Conservation (phyloP, 2,888 invertebrate genomes). For the Sycophila texana region DNA sequence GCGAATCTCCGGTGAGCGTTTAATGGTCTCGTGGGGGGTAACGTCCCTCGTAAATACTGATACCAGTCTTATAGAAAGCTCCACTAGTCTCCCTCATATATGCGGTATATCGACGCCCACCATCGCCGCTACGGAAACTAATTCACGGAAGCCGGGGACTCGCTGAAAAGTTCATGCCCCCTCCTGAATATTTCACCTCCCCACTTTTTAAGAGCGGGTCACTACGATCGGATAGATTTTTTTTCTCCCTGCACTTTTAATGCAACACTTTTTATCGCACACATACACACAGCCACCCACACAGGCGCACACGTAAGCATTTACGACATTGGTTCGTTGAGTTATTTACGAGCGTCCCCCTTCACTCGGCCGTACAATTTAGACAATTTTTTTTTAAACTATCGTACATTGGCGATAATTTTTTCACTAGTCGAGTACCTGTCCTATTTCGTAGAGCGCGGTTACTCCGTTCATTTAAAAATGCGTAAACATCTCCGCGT, state of each 20-base stretch:
- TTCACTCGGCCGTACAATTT: not conserved
- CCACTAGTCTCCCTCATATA: constrained; percentile 14
- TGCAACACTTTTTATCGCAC: not conserved
- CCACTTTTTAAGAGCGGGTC: constrained; percentile 23
- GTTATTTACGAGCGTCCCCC: constrained; percentile 5
- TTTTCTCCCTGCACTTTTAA: not conserved
- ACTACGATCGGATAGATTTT: not conserved
- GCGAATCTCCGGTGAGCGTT: constrained; percentile 63
- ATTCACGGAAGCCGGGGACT: constrained; percentile 13
- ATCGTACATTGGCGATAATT: too few species aligned
- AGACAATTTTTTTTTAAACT: too few species aligned
- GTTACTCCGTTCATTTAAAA: not conserved
- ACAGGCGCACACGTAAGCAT: not conserved
- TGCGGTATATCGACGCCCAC: constrained; percentile 32
- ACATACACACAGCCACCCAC: not conserved
- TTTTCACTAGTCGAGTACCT: too few species aligned
- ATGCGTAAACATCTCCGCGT: not conserved
- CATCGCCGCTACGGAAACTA: not conserved
- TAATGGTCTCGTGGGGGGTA: constrained; percentile 63
- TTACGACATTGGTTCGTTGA: not conserved
- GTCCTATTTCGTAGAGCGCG: not conserved
- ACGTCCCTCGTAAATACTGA: constrained; percentile 58
- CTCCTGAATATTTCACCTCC: constrained; percentile 24
- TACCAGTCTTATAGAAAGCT: constrained; percentile 58
- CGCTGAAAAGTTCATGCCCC: constrained; percentile 36